Percentiles rank a stretch among this genome's conserved stretches.
Conservation (phyloP, 2,113 vertebrate species). For the Lycaon pictus region DNA sequence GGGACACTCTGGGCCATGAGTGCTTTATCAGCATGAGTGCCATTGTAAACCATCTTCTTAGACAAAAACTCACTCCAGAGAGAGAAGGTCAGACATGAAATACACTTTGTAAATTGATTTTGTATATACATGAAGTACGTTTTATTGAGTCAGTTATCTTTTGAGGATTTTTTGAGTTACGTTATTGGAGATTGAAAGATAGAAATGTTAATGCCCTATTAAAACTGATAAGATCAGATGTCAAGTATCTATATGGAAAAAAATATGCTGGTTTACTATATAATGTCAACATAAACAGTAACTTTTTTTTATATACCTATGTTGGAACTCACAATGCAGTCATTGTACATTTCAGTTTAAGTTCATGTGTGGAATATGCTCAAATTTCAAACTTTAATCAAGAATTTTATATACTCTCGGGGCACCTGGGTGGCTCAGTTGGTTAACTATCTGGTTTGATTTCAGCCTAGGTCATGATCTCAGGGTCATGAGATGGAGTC, state of each 20-base stretch:
- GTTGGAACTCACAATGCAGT: constrained; percentile 22
- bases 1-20: constrained; percentile 91
- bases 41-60: constrained; percentile 95
- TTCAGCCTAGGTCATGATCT: not conserved
- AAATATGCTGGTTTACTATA: not conserved
- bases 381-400: constrained; percentile 72
- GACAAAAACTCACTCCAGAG: constrained; percentile 91
- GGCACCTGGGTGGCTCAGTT: not conserved
- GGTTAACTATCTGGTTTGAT: not conserved
- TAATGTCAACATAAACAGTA: constrained; percentile 49
- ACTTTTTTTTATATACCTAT: constrained; percentile 32
- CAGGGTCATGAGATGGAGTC: not conserved
- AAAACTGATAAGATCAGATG: constrained; percentile 55
- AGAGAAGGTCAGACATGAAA: constrained; percentile 89
- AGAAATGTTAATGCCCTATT: constrained; percentile 50
- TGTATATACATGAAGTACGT: not conserved
- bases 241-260: not conserved
- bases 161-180: not conserved
- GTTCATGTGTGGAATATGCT: constrained; percentile 29
- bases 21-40: constrained; percentile 92
- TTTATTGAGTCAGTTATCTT: constrained; percentile 38
- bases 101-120: not conserved
- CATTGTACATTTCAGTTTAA: constrained; percentile 33
- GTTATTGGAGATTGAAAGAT: not conserved
- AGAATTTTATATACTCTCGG: constrained; percentile 40